These are phyloP conservation scores for Ochropleura plecta DNA, from an alignment of 2,888 invertebrate species.

Conservation along the genomic window DNA sequence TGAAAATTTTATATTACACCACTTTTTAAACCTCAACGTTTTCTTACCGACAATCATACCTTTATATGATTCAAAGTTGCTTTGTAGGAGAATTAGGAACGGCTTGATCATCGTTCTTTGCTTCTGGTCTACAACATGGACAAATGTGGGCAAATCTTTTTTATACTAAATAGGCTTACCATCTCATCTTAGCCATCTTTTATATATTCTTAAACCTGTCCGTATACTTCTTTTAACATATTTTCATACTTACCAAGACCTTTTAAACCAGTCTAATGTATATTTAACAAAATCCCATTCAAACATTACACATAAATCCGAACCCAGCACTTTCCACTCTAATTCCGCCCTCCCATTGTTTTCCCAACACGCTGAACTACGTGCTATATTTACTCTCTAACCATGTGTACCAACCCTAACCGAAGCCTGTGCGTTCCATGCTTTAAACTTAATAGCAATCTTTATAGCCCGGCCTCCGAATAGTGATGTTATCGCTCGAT, in stretches of 20 bases:
- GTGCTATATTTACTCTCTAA: slow-evolving; percentile 52
- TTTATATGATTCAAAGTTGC: background rate
- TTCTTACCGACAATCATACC: background rate
- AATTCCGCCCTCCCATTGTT: slow-evolving; percentile 49
- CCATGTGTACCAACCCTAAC: slow-evolving; percentile 60
- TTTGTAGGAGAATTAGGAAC: background rate
- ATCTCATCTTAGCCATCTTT: no score
- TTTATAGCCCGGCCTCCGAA: slow-evolving; percentile 83
- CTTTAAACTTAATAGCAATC: slow-evolving; percentile 89
- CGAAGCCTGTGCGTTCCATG: slow-evolving; percentile 74
- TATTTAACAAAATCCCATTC: background rate
- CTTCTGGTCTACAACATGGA: background rate
- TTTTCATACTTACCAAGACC: background rate
- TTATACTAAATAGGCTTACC: no score
- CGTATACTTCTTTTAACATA: background rate
- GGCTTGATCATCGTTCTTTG: background rate
- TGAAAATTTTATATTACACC: background rate
- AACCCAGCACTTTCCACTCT: slow-evolving; percentile 19
- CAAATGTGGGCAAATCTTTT: background rate
- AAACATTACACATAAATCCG: background rate
- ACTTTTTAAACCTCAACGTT: background rate
- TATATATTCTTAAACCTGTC: background rate
- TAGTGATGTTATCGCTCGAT: slow-evolving; percentile 84
- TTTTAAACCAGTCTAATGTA: background rate
- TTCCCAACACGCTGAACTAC: slow-evolving; percentile 38